These are phyloP conservation scores for Tolmerus cingulatus DNA, from an alignment of 2,888 invertebrate species.

Conservation along the genomic window DNA sequence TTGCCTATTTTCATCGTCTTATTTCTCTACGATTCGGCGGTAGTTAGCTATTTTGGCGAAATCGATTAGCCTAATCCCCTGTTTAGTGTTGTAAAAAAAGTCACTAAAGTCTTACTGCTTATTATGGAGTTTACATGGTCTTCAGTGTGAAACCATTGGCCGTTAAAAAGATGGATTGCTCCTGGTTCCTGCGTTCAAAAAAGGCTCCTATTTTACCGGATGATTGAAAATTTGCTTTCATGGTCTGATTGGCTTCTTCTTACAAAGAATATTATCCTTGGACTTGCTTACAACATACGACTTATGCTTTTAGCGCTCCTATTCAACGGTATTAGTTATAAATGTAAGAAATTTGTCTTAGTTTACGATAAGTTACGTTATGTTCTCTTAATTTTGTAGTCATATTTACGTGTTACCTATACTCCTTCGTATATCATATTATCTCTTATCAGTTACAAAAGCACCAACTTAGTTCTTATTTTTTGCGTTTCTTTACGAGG, in stretches of 20 bases:
- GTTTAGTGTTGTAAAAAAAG: neutral
- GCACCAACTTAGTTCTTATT: conserved; percentile 32
- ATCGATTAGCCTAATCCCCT: neutral
- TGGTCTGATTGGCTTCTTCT: conserved; percentile 11
- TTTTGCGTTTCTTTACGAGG: conserved; percentile 10
- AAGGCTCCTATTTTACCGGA: neutral
- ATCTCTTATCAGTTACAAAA: conserved; percentile 35
- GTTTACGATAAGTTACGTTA: conserved; percentile 15
- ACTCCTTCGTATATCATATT: conserved; percentile 29
- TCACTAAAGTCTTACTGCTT: conserved; percentile 1
- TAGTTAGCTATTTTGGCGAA: conserved; percentile 6
- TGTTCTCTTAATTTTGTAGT: neutral
- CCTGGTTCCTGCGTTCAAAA: neutral
- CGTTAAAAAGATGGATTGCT: neutral
- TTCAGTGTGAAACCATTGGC: neutral
- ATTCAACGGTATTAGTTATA: neutral
- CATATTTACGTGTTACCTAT: neutral
- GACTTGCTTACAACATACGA: conserved; percentile 5
- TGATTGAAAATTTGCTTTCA: neutral
- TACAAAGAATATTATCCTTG: neutral
- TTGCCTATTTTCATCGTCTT: neutral
- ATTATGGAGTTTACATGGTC: neutral
- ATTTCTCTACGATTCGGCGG: neutral
- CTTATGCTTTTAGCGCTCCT: conserved; percentile 4
- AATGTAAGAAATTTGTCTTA: conserved; percentile 21